Conservation (phyloP, 2,797 vertebrate species). For the Clarias platycephalus region DNA sequence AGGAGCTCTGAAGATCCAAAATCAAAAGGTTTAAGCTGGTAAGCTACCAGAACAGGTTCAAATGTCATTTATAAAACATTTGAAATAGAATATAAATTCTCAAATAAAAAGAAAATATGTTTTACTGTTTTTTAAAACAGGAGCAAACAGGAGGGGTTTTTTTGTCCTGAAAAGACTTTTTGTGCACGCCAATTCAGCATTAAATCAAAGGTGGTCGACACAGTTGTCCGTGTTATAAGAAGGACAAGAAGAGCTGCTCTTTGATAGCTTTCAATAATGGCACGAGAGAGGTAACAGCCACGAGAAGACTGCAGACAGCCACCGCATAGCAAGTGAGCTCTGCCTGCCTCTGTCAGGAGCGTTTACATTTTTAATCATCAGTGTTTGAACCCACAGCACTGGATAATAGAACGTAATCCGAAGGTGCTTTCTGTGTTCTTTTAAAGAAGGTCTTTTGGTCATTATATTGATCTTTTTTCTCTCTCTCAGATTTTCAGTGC, state of each 20-base stretch:
- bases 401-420: slow-evolving; percentile 48
- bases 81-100: slow-evolving; percentile 12
- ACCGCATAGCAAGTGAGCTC: slow-evolving; percentile 43
- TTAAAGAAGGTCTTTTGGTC: slow-evolving; percentile 53
- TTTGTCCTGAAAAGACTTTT: background rate
- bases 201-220: slow-evolving; percentile 16
- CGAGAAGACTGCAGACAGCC: slow-evolving; percentile 23
- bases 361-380: slow-evolving; percentile 55
- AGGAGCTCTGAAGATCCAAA: background rate
- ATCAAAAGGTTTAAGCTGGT: slow-evolving; percentile 5
- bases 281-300: slow-evolving; percentile 31
- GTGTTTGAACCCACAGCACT: slow-evolving; percentile 43
- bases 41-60: slow-evolving; percentile 5
- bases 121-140: background rate
- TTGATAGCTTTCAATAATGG: slow-evolving; percentile 30
- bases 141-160: background rate
- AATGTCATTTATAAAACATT: slow-evolving; percentile 20
- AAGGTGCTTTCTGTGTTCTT: slow-evolving; percentile 52
- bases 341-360: slow-evolving; percentile 42
- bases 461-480: slow-evolving; percentile 59
- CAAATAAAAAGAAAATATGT: background rate
- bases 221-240: slow-evolving; percentile 10
- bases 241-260: slow-evolving; percentile 17
- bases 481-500: slow-evolving; percentile 21
- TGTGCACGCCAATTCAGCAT: slow-evolving; percentile 8